These are phyloP conservation scores for Cryptoleucopteryx plumbea DNA, from an alignment of 2,113 vertebrate species.

Conservation along the genomic window DNA sequence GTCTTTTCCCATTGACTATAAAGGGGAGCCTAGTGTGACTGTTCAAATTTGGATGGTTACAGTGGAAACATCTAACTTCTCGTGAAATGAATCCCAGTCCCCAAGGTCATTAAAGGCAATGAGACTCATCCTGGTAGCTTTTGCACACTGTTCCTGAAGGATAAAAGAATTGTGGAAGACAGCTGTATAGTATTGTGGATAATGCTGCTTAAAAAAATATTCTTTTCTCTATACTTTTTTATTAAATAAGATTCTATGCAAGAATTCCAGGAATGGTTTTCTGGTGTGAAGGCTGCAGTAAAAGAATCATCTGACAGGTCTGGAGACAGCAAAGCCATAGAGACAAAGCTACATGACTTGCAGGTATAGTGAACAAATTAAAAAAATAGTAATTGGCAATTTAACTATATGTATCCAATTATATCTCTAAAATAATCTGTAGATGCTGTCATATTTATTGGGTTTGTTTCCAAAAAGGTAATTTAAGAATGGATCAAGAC, in stretches of 20 bases:
- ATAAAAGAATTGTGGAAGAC: neutral
- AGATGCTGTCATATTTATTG: neutral
- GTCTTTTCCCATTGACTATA: neutral
- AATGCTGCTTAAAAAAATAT: neutral
- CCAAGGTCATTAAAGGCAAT: neutral
- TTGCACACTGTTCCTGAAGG: neutral
- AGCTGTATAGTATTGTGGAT: neutral
- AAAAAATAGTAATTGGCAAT: neutral
- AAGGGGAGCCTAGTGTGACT: neutral
- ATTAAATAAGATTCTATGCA: conserved; percentile 80
- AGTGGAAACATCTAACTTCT: neutral
- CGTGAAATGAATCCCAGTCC: neutral
- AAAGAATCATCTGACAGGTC: conserved; percentile 80
- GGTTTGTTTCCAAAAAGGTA: neutral
- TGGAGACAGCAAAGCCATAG: conserved; percentile 79
- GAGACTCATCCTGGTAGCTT: neutral
- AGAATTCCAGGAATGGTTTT: conserved; percentile 88
- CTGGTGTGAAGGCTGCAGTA: conserved; percentile 73
- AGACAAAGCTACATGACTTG: conserved; percentile 79
- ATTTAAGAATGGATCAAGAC: neutral
- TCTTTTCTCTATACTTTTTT: neutral
- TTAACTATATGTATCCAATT: neutral
- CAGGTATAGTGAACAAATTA: conserved; percentile 75
- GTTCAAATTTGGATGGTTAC: neutral
- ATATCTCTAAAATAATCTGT: neutral